Evolutionary conservation across 1,140 invertebrate species (phyloP).

Genomic region (Aporrectodea caliginosa): DNA sequence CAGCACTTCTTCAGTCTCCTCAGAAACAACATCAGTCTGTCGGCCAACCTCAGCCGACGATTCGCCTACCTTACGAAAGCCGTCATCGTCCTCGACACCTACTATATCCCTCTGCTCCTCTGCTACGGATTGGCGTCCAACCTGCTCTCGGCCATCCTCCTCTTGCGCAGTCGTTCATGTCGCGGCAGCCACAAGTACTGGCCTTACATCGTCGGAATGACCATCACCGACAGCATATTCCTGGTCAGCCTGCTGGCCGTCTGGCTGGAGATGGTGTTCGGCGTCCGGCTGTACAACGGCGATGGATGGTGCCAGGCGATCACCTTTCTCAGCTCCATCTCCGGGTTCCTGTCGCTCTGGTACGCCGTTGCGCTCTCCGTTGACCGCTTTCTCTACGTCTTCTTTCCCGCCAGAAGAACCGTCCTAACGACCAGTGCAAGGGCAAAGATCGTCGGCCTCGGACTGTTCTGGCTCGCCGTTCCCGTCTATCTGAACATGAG

Average conservation of each 20-base stretch:
- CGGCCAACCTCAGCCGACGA: too few relatives aligned
- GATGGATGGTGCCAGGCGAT: constrained; percentile 14
- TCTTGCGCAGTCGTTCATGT: too few relatives aligned
- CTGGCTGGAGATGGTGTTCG: constrained; percentile 18
- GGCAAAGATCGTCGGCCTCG: not conserved
- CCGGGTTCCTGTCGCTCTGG: constrained; percentile 29
- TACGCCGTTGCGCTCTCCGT: not conserved
- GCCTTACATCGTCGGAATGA: constrained; percentile 3
- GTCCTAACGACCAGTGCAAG: not conserved
- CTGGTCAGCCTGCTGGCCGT: not conserved
- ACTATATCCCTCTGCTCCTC: too few relatives aligned
- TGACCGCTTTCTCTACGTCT: not conserved
- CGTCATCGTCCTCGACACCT: too few relatives aligned
- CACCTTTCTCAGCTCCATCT: constrained; percentile 12
- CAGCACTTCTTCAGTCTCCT: too few relatives aligned
- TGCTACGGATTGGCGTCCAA: too few relatives aligned
- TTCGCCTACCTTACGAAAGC: too few relatives aligned
- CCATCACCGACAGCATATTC: constrained; percentile 14
- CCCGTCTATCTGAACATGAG: not conserved
- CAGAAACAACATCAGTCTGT: too few relatives aligned
- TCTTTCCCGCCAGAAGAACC: not conserved
- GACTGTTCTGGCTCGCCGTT: not conserved
- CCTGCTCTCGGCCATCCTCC: too few relatives aligned
- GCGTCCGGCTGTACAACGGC: not conserved
- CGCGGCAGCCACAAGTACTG: too few relatives aligned